Conservation (phyloP, 2,113 vertebrate genomes). For the Aramus guarauna region DNA sequence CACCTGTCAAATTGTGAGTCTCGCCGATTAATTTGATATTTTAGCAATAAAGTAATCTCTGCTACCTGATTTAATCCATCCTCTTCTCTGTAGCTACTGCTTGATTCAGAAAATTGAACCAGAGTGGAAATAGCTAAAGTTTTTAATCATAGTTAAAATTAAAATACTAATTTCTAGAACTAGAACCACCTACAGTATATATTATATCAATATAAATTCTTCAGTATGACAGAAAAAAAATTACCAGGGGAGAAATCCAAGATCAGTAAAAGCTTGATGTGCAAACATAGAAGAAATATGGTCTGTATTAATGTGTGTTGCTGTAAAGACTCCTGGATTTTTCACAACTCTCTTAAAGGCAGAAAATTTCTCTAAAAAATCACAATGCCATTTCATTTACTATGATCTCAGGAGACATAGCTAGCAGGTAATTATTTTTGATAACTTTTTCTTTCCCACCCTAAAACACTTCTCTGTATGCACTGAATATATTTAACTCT, state of each 20-base stretch:
- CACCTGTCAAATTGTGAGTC: not conserved
- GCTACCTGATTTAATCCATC: not conserved
- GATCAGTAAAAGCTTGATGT: not conserved
- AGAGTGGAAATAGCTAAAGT: not conserved
- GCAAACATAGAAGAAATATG: not conserved
- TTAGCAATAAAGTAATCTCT: not conserved
- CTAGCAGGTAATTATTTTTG: slow-evolving; percentile 17
- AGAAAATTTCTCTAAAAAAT: not conserved
- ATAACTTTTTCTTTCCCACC: not conserved
- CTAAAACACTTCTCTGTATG: not conserved
- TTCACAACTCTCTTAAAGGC: not conserved
- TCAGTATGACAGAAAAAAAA: not conserved
- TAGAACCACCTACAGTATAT: not conserved
- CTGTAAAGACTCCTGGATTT: not conserved
- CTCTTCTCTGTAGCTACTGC: not conserved
- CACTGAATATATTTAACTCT: not conserved
- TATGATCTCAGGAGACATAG: not conserved
- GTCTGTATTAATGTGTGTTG: not conserved
- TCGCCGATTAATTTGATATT: not conserved
- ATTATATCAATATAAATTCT: not conserved
- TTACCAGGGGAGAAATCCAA: not conserved
- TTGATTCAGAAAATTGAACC: not conserved
- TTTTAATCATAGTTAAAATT: not conserved
- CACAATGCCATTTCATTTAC: not conserved
- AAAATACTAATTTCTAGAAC: not conserved